A percentile compares a stretch with the other conserved stretches of the same genome.
Conservation (phyloP, 1,140 invertebrate genomes). For the Xylocopa sonorina region DNA sequence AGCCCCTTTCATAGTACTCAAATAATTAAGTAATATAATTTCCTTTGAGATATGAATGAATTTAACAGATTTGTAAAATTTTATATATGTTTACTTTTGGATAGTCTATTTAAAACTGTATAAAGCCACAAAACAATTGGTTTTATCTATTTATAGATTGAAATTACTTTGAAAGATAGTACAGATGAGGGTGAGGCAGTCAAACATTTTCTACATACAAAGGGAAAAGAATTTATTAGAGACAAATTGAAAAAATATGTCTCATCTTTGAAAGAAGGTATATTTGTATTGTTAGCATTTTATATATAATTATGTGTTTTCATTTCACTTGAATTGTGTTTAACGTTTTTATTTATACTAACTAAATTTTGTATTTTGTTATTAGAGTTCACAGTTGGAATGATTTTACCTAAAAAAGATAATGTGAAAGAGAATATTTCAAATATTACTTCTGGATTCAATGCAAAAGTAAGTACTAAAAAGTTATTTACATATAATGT, state of each 20-base stretch:
- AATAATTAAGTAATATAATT: background rate
- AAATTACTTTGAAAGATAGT: slow-evolving; percentile 89
- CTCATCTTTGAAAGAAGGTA: slow-evolving; percentile 91
- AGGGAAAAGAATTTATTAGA: slow-evolving; percentile 89
- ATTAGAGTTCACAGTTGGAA: slow-evolving; percentile 92
- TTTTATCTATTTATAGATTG: slow-evolving; percentile 85
- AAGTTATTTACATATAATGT: slow-evolving; percentile 2
- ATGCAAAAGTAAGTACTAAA: slow-evolving; percentile 80
- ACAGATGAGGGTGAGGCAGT: slow-evolving; percentile 90
- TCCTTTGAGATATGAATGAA: background rate
- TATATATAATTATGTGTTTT: background rate
- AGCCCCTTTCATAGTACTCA: background rate
- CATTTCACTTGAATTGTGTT: background rate
- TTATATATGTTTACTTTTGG: slow-evolving; percentile 4
- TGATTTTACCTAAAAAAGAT: slow-evolving; percentile 95
- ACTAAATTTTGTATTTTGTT: slow-evolving; percentile 60
- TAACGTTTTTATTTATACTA: background rate
- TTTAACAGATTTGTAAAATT: slow-evolving; percentile 1
- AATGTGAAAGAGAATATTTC: slow-evolving; percentile 85
- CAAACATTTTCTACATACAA: slow-evolving; percentile 93
- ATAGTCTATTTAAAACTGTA: slow-evolving; percentile 11
- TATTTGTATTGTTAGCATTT: slow-evolving; percentile 33
- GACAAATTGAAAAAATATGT: slow-evolving; percentile 92
- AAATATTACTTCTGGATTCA: slow-evolving; percentile 86
- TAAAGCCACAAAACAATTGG: background rate